Conservation (phyloP, 2,888 invertebrate genomes). For the Phlogophora meticulosa region DNA sequence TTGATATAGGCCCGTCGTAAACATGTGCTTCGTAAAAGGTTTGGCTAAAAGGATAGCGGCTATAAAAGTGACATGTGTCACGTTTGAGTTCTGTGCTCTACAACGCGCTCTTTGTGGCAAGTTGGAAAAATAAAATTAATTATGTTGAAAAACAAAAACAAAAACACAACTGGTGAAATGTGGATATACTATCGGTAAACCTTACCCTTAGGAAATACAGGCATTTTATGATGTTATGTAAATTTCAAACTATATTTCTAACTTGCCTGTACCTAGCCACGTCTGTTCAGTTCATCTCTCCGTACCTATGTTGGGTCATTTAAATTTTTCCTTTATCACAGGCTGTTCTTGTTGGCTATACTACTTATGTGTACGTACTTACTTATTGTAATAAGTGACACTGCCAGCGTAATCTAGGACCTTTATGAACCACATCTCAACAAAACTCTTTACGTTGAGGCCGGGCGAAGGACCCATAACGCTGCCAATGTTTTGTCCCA, state of each 20-base stretch:
- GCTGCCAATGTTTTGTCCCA: conserved; percentile 84
- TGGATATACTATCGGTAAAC: no score
- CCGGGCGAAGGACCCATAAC: conserved; percentile 77
- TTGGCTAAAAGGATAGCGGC: neutral
- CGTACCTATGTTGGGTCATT: neutral
- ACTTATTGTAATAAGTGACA: conserved; percentile 84
- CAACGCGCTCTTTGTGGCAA: neutral
- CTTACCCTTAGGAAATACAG: no score
- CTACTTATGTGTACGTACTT: conserved; percentile 53
- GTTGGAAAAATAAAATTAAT: neutral
- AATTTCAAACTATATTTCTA: no score
- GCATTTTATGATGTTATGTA: no score
- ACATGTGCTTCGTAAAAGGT: conserved; percentile 8
- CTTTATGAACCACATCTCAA: conserved; percentile 86
- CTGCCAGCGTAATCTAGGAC: conserved; percentile 77
- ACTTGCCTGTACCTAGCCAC: neutral
- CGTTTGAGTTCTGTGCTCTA: conserved; percentile 1
- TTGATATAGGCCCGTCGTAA: neutral
- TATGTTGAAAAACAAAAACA: neutral
- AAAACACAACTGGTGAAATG: no score
- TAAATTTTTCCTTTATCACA: neutral
- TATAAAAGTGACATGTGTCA: conserved; percentile 13
- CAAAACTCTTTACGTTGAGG: conserved; percentile 78
- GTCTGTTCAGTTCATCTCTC: no score
- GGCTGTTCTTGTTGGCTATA: neutral